These are phyloP conservation scores for Clarias fuscus DNA, from an alignment of 2,797 vertebrate genomes.

Conservation along the genomic window DNA sequence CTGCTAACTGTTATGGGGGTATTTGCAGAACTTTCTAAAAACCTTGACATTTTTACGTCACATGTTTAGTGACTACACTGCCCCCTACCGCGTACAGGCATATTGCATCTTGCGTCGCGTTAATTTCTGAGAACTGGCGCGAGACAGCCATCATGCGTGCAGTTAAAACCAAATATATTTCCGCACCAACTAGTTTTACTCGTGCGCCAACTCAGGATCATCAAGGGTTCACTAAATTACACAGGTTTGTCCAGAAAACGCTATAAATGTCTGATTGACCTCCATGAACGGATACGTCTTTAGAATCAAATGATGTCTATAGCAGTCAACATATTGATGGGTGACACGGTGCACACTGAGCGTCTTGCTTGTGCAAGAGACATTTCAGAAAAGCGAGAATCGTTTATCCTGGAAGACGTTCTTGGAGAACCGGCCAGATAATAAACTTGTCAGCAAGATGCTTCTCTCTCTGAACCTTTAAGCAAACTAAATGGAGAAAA, in stretches of 20 bases:
- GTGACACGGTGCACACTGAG: background rate
- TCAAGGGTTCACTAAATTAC: background rate
- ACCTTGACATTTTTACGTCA: too few relatives aligned
- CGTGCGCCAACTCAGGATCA: background rate
- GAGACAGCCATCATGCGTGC: too few relatives aligned
- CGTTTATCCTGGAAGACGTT: background rate
- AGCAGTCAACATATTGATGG: background rate
- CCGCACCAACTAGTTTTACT: too few relatives aligned
- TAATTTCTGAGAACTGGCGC: too few relatives aligned
- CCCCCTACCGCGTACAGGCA: too few relatives aligned
- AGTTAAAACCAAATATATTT: too few relatives aligned
- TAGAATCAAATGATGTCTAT: background rate
- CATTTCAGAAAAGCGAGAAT: background rate
- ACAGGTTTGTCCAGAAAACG: background rate
- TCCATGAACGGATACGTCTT: background rate
- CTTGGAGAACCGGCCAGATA: background rate
- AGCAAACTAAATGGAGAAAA: background rate
- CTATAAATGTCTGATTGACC: background rate
- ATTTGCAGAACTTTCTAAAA: too few relatives aligned
- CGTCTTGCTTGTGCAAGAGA: background rate
- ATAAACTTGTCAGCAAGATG: slow-evolving; percentile 4
- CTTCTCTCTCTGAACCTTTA: background rate
- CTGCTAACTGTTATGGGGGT: too few relatives aligned
- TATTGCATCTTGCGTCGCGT: too few relatives aligned
- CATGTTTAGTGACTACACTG: too few relatives aligned